These are phyloP conservation scores for Alces alces DNA, from an alignment of 2,113 vertebrate species.

Conservation along the genomic window DNA sequence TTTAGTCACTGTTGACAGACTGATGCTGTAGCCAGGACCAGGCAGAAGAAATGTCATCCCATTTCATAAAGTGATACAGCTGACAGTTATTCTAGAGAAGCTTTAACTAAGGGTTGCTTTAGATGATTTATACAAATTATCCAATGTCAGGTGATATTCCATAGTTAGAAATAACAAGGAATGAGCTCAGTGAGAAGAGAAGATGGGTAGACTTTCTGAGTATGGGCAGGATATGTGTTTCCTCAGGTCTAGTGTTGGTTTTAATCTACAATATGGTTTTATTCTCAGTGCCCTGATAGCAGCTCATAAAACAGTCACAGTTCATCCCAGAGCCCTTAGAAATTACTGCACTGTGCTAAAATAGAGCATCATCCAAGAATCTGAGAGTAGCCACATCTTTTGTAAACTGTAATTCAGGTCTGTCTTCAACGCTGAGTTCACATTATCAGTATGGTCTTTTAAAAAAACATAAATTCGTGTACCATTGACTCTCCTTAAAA, in stretches of 20 bases:
- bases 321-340: not conserved
- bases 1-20: not conserved
- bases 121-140: slow-evolving; percentile 22
- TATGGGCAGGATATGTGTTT: not conserved
- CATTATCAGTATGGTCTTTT: not conserved
- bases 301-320: slow-evolving; percentile 10
- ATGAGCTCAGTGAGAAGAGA: not conserved
- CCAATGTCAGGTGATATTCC: not conserved
- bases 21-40: not conserved
- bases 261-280: not conserved
- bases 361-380: not conserved
- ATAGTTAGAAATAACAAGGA: slow-evolving; percentile 5
- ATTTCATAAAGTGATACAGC: not conserved
- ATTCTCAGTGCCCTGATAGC: not conserved
- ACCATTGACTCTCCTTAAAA: not conserved
- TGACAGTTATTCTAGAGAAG: not conserved
- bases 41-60: not conserved
- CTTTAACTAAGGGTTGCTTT: not conserved
- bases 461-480: not conserved
- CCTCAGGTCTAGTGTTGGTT: not conserved
- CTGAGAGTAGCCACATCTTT: not conserved
- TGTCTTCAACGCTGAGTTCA: not conserved
- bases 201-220: slow-evolving; percentile 16
- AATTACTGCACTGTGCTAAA: not conserved
- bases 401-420: not conserved